phyloP scores from a whole-genome alignment of 2,113 vertebrate species.

The Pleuronectes platessa region DNA sequence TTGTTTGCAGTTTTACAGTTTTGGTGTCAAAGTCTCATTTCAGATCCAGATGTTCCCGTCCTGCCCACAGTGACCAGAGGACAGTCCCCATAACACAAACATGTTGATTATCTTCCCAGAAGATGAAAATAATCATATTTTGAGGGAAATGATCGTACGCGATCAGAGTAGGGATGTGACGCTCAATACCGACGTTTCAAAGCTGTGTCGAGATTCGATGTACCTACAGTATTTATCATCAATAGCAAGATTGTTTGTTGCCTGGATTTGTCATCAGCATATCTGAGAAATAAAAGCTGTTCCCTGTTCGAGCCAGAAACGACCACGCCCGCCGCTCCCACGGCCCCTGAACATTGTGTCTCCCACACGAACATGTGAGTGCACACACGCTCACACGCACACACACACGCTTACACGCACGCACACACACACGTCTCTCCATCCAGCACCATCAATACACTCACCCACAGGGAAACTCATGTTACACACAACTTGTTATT shows the following conservation, averaged over 20 bases:
- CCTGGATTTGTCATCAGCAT: constrained; percentile 12
- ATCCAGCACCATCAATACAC: neutral
- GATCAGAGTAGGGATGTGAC: too few relatives aligned
- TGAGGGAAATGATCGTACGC: too few relatives aligned
- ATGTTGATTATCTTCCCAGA: too few relatives aligned
- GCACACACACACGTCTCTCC: neutral
- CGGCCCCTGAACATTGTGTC: constrained; percentile 19
- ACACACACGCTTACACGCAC: neutral
- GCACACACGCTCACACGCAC: neutral
- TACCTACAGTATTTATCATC: neutral
- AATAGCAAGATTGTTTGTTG: constrained; percentile 26
- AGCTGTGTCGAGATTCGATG: too few relatives aligned
- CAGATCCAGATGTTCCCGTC: constrained; percentile 50
- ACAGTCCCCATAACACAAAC: constrained; percentile 29
- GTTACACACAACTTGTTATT: constrained; percentile 23
- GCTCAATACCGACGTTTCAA: too few relatives aligned
- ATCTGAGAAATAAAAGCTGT: constrained; percentile 21
- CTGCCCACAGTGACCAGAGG: constrained; percentile 14
- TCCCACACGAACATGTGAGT: constrained; percentile 22
- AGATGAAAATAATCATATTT: too few relatives aligned
- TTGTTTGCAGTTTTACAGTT: neutral
- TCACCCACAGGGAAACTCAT: constrained; percentile 1
- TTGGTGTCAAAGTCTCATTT: constrained; percentile 32
- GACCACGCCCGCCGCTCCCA: constrained; percentile 57
- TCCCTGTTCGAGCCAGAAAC: constrained; percentile 2